Conservation (phyloP, 2,888 invertebrate genomes). For the Masnerella sp. region DNA sequence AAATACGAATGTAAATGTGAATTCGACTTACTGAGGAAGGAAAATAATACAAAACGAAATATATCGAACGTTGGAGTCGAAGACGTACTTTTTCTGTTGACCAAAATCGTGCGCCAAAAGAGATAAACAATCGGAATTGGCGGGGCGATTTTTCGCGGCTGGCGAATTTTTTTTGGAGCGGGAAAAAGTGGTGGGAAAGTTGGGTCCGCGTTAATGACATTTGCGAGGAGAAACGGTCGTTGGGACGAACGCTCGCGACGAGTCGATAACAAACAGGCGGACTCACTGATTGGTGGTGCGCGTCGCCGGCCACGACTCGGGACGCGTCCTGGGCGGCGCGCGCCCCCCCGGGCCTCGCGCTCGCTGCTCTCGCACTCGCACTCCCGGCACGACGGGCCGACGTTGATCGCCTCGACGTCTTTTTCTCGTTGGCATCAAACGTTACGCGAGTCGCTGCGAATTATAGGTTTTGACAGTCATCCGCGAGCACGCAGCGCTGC, state of each 20-base stretch:
- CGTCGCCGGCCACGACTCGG: slow-evolving; percentile 43
- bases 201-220: too few species aligned
- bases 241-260: slow-evolving; percentile 1
- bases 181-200: too few species aligned
- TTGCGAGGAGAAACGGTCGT: neutral
- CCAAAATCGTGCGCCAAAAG: too few species aligned
- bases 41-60: too few species aligned
- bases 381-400: slow-evolving; percentile 59
- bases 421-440: slow-evolving; percentile 57
- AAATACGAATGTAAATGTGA: too few species aligned
- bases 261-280: slow-evolving; percentile 47
- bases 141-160: too few species aligned
- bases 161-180: too few species aligned
- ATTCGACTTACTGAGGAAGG: too few species aligned
- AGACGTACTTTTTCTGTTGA: too few species aligned
- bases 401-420: slow-evolving; percentile 51
- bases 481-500: slow-evolving; percentile 50
- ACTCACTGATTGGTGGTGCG: slow-evolving; percentile 55
- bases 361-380: slow-evolving; percentile 56
- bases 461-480: slow-evolving; percentile 58
- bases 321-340: slow-evolving; percentile 45
- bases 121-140: too few species aligned
- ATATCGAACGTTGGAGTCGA: too few species aligned
- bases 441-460: slow-evolving; percentile 50
- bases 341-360: slow-evolving; percentile 39